Evolutionary conservation across 1,140 invertebrate species (phyloP), one percentile per base, ranked within the genome.

Genomic region (Pseudomyrmex flavicornis): DNA sequence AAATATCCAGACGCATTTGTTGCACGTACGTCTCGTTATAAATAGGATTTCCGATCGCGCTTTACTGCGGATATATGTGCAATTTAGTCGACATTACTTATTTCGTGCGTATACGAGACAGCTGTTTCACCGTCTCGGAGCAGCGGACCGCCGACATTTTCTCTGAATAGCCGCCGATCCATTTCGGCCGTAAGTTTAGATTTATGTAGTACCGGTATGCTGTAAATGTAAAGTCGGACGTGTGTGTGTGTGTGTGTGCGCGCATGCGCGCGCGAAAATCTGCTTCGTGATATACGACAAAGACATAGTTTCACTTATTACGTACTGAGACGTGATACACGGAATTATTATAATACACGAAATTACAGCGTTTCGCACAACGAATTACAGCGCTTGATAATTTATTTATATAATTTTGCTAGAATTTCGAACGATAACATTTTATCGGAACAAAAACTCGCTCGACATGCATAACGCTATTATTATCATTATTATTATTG

Each of bases 61-160:
- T 77, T 77, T 77, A 46, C 48, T 54, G 54, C 44, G 8, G 52
- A 77, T 77, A 77, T 77, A 77, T 22, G 75, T 56, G 75, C 63
- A 77, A 77, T 69, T 77, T 77, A 56, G 63, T 69, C 26, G 62
- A 69, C 63, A 69, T 77, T 69, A 77, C 63, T 77, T 77, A 77
- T 77, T 77, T 77, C 75, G 63, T 46, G 22, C 26, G 50, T 13
- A 69, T 77, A 77, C 63, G 75, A 77, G 74, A 35, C 35, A 77
- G 63, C 75, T 77, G 63, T 77, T 77, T 77, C 75, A 69, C 50
- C 75, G 63, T 77, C 63, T 17, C 35, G 26, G 48, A 69, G 50
- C 3, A 58, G 50, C 12, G 75, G 63, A 10, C 62, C 46, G 62
- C 35, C 75, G 50, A 69, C 63, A 69, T 77, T 77, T 77, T 69